phyloP scores from a whole-genome alignment of 2,888 invertebrate species.

The Chalcosyrphus nemorum region DNA sequence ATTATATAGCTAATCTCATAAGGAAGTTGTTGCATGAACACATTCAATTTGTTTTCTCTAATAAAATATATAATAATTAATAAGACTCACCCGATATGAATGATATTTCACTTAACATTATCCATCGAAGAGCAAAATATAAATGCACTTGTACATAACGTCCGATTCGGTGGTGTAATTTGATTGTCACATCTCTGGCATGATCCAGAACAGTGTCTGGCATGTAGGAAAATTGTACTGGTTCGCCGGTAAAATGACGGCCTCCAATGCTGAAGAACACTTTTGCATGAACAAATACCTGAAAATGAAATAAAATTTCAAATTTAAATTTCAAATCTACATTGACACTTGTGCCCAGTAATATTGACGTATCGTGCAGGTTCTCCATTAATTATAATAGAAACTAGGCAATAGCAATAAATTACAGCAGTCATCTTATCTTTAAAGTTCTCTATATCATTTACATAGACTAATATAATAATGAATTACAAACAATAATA shows the following conservation, averaged over 20 bases:
- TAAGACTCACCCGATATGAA: slow-evolving; percentile 88
- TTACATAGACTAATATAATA: no score
- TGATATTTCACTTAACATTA: slow-evolving; percentile 92
- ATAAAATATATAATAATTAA: neutral
- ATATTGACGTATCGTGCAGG: no score
- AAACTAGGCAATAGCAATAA: no score
- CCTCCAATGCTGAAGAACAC: slow-evolving; percentile 90
- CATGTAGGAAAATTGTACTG: slow-evolving; percentile 89
- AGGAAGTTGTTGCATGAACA: no score
- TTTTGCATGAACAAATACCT: slow-evolving; percentile 91
- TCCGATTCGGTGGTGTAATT: slow-evolving; percentile 89
- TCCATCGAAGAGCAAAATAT: slow-evolving; percentile 91
- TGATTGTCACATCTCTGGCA: slow-evolving; percentile 91
- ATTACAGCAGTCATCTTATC: no score
- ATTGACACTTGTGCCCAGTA: no score
- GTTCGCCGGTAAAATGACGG: slow-evolving; percentile 87
- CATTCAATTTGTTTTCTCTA: no score
- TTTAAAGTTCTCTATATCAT: no score
- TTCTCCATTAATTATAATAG: no score
- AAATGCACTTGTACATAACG: slow-evolving; percentile 89
- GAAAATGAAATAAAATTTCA: slow-evolving; percentile 76
- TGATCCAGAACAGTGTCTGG: slow-evolving; percentile 89
- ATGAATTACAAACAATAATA: no score
- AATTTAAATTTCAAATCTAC: no score
- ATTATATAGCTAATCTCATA: no score